phyloP scores from a whole-genome alignment of 2,113 vertebrate species.

The Puntigrus tetrazona region DNA sequence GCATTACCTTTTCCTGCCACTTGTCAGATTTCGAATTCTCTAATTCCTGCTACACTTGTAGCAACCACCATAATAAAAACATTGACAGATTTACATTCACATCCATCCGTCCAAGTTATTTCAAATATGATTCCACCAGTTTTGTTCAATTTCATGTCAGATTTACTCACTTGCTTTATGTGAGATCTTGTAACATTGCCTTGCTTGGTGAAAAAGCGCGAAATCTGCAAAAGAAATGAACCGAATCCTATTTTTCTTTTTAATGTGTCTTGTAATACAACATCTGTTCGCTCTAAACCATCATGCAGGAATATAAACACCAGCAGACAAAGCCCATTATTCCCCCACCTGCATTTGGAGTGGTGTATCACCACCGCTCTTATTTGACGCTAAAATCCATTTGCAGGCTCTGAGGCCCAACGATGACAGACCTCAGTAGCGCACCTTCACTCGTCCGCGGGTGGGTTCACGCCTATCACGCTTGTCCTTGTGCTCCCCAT shows the following conservation, averaged over 20 bases:
- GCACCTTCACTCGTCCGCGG: neutral
- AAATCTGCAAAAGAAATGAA: neutral
- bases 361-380: neutral
- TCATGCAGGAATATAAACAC: neutral
- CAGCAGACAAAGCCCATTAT: conserved; percentile 7
- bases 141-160: neutral
- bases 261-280: neutral
- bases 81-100: neutral
- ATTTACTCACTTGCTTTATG: neutral
- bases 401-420: conserved; percentile 1
- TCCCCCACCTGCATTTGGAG: neutral
- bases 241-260: neutral
- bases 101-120: neutral
- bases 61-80: neutral
- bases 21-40: neutral
- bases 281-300: neutral
- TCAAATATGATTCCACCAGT: neutral
- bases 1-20: neutral
- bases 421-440: neutral
- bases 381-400: conserved; percentile 22
- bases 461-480: conserved; percentile 21
- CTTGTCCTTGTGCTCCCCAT: conserved; percentile 7
- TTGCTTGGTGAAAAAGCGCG: neutral
- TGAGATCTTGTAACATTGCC: neutral
- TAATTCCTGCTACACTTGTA: neutral